phyloP scores from a whole-genome alignment of 2,113 vertebrate species.

The Coptodon bakossiorum region DNA sequence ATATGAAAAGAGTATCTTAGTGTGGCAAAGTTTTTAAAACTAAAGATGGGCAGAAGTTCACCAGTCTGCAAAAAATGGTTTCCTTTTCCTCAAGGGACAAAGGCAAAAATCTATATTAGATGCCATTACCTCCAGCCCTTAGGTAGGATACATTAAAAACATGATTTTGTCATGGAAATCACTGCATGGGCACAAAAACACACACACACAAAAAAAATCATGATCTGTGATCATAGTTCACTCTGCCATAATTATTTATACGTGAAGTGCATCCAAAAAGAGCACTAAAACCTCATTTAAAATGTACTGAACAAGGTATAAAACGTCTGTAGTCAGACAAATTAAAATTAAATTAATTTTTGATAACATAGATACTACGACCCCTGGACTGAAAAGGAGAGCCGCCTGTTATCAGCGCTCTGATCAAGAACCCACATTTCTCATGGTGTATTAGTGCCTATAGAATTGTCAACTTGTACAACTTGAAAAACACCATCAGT shows the following conservation, averaged over 20 bases:
- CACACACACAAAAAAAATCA: background rate
- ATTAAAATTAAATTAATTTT: background rate
- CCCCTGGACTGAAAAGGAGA: background rate
- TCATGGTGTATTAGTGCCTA: too few species aligned
- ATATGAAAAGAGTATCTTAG: too few species aligned
- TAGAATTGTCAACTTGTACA: too few species aligned
- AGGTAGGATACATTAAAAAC: too few species aligned
- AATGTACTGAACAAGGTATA: background rate
- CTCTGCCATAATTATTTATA: background rate
- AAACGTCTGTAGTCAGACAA: background rate
- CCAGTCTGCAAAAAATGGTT: too few species aligned
- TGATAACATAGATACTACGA: background rate
- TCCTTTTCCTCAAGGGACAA: too few species aligned
- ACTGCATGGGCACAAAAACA: background rate
- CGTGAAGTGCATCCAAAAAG: background rate
- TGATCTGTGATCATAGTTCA: background rate
- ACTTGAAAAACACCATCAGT: too few species aligned
- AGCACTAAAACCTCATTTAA: background rate
- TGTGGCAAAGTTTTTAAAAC: too few species aligned
- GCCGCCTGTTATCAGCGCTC: background rate
- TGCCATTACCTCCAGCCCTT: too few species aligned
- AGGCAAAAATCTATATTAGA: too few species aligned
- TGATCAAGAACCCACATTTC: background rate
- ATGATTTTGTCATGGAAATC: too few species aligned
- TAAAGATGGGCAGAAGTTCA: too few species aligned